Evolutionary conservation across 2,888 invertebrate genomes (phyloP).

Genomic region (Gari tellinella): DNA sequence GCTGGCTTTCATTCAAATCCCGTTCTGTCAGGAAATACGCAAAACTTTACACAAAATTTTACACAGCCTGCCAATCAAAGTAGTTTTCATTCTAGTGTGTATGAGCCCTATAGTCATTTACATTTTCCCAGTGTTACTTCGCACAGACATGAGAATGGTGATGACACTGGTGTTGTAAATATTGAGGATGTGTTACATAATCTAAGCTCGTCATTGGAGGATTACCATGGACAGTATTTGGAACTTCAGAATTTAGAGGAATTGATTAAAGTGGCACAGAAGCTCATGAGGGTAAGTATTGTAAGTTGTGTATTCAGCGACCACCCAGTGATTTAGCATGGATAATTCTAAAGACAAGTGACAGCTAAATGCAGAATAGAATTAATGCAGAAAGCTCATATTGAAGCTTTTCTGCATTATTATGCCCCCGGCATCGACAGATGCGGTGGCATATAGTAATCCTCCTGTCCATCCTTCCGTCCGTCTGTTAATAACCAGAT

Average conservation of each 20-base stretch:
- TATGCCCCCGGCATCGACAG: too few relatives aligned
- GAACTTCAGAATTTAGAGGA: slow-evolving; percentile 84
- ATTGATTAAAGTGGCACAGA: slow-evolving; percentile 81
- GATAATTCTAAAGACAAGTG: too few relatives aligned
- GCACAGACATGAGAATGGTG: background rate
- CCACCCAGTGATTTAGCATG: too few relatives aligned
- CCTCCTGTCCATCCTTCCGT: too few relatives aligned
- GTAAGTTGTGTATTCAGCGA: too few relatives aligned
- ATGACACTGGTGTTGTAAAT: slow-evolving; percentile 64
- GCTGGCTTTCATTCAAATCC: slow-evolving; percentile 59
- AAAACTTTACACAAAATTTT: slow-evolving; percentile 22
- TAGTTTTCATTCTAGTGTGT: slow-evolving; percentile 40
- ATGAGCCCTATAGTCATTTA: slow-evolving; percentile 51
- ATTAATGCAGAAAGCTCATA: too few relatives aligned
- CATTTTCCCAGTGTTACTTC: slow-evolving; percentile 58
- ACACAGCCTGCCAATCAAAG: slow-evolving; percentile 42
- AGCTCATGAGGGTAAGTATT: slow-evolving; percentile 82
- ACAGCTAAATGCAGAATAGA: too few relatives aligned
- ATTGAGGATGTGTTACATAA: slow-evolving; percentile 82
- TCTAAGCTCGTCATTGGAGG: slow-evolving; percentile 83
- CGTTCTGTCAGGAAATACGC: slow-evolving; percentile 12
- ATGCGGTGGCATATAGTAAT: too few relatives aligned
- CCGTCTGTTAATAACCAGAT: too few relatives aligned
- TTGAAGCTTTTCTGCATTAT: too few relatives aligned
- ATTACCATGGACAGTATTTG: slow-evolving; percentile 85